Base-by-base conservation (phyloP, 1,140 invertebrate genomes). In the Zeugodacus cucurbitae region DNA sequence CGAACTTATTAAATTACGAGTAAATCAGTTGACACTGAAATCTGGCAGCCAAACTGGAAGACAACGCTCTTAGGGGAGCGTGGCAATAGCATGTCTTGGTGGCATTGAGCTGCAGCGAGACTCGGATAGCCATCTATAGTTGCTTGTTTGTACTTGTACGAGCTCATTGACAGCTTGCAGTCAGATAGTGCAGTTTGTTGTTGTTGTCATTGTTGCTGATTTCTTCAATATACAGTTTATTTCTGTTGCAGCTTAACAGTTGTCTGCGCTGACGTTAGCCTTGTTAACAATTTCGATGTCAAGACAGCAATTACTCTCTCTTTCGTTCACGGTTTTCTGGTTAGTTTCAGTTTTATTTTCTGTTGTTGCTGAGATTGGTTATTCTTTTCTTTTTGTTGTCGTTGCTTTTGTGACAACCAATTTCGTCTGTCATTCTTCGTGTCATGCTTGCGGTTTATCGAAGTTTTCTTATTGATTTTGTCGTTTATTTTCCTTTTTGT, bases 271-370 rank as follows among this genome's bases (percentile, higher is more conserved):
- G 41, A 48, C 44, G 20, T 82, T 82, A 82, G 74, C 41, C 74
- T 82, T 48, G 41, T 82, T 82, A 82, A 48, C 41, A 48, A 26
- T 82, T 62, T 82, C 74, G 74, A 82, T 82, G 74, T 82, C 74
- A 82, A 82, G 37, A 41, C 74, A 82, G 41, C 74, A 82, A 82
- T 82, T 82, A 82, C 74, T 82, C 74, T 82, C 74, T 82, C 74
- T 82, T 82, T 82, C 74, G 41, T 82, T 26, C 7, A 8, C 22
- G 17, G n/a, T 10, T 62, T 34, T 1, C 22, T 82, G 26, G 70
- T 82, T 22, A 17, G 58, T 62, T 62, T 7, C 5, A 3, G 20
- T 6, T 48, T 48, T 48, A 26, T n/a, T 54, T 70, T 26, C 17
- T 70, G 67, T 1, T 37, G 67, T 37, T 22, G 32, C 17, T 17